Conservation (phyloP, 1,140 invertebrate genomes). For the Brachionus calyciflorus region DNA sequence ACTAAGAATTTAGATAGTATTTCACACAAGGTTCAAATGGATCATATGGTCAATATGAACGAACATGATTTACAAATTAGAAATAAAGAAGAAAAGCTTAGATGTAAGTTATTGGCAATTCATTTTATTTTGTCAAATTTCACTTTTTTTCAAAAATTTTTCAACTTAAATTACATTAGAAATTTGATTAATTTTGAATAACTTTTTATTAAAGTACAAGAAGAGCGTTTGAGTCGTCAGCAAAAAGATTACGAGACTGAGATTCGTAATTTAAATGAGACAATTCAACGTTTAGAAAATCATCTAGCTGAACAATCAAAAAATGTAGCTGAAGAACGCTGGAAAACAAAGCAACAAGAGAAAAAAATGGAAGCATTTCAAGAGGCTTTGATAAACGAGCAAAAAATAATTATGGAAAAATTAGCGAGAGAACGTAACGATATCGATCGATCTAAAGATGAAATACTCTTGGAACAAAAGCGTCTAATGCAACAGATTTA, state of each 20-base stretch:
- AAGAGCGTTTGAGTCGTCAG: conserved; percentile 1
- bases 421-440: conserved; percentile 26
- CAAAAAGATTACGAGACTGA: conserved; percentile 42
- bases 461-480: conserved; percentile 37
- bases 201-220: conserved; percentile 1
- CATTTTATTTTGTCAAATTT: not conserved
- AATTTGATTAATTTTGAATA: too few species aligned
- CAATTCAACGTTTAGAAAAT: conserved; percentile 23
- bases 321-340: conserved; percentile 23
- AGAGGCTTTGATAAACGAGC: conserved; percentile 41
- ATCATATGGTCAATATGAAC: conserved; percentile 6
- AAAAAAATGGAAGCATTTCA: conserved; percentile 46
- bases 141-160: not conserved
- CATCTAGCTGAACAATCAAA: conserved; percentile 42
- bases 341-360: conserved; percentile 35
- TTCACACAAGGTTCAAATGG: conserved; percentile 32
- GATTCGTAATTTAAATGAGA: conserved; percentile 30
- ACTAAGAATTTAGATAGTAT: conserved; percentile 32
- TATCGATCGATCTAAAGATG: conserved; percentile 29
- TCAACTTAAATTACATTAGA: too few species aligned
- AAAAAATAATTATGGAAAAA: conserved; percentile 44
- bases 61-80: conserved; percentile 30
- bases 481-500: conserved; percentile 45
- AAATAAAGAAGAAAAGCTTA: conserved; percentile 43
- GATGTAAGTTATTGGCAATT: not conserved